Conservation (phyloP, 1,140 invertebrate genomes). For the Drosophila micromelanica region DNA sequence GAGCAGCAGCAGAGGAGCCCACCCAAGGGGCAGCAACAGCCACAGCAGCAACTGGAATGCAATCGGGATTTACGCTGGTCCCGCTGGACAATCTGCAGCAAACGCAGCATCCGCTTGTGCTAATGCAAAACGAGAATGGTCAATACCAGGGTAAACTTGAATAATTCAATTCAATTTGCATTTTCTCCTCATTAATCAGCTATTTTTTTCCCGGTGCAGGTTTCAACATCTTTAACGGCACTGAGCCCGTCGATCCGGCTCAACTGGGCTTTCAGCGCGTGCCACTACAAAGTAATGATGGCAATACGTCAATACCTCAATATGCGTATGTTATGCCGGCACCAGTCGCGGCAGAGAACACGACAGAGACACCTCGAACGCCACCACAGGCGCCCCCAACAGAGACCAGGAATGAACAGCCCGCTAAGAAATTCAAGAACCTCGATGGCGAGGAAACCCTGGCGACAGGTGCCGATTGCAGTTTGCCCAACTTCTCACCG, state of each 20-base stretch:
- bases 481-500: conserved; percentile 2
- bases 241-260: conserved; percentile 49
- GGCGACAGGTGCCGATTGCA: not conserved
- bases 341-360: not conserved
- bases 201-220: conserved; percentile 19
- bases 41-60: not conserved
- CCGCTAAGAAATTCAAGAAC: conserved; percentile 50
- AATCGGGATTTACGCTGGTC: conserved; percentile 32
- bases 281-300: conserved; percentile 39
- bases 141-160: conserved; percentile 62
- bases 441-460: not conserved
- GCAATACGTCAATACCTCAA: conserved; percentile 28
- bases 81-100: conserved; percentile 39
- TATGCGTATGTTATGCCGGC: conserved; percentile 49
- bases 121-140: conserved; percentile 70
- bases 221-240: conserved; percentile 58
- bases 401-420: not conserved
- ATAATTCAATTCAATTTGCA: not conserved
- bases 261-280: conserved; percentile 36
- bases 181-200: not conserved
- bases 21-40: not conserved
- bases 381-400: conserved; percentile 1
- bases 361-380: not conserved
- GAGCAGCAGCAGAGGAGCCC: not conserved
- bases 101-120: conserved; percentile 51